A percentile compares a stretch with the other conserved stretches of the same genome.
These are phyloP conservation scores for Bagarius yarrelli DNA, from an alignment of 2,113 vertebrate species.

Conservation along the genomic window DNA sequence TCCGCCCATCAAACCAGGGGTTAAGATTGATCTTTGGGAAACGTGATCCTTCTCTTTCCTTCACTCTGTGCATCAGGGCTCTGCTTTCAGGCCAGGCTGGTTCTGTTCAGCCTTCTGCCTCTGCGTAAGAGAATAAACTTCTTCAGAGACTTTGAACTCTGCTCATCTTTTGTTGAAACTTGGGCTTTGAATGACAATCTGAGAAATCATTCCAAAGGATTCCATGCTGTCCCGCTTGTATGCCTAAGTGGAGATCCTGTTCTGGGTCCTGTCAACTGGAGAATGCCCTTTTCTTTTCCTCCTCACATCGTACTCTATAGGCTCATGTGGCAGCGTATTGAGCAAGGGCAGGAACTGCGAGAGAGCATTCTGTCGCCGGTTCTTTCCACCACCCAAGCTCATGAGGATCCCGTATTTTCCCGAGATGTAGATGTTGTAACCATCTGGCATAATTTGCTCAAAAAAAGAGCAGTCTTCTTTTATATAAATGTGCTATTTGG, in stretches of 20 bases:
- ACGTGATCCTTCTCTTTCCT: slow-evolving; percentile 20
- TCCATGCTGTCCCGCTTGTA: slow-evolving; percentile 78
- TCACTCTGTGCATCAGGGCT: slow-evolving; percentile 16
- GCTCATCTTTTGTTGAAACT: slow-evolving; percentile 85
- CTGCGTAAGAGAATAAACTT: neutral
- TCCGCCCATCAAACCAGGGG: neutral
- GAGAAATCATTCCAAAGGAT: slow-evolving; percentile 78
- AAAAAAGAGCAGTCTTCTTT: slow-evolving; percentile 85
- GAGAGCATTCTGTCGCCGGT: slow-evolving; percentile 73
- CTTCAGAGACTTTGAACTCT: neutral
- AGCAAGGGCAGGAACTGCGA: slow-evolving; percentile 88
- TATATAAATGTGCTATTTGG: slow-evolving; percentile 73
- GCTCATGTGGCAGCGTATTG: slow-evolving; percentile 64
- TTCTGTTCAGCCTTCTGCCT: slow-evolving; percentile 27
- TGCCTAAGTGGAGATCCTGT: slow-evolving; percentile 10
- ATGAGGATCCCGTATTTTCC: slow-evolving; percentile 71
- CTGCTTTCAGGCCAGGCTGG: slow-evolving; percentile 20
- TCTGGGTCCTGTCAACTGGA: slow-evolving; percentile 41
- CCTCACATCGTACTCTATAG: slow-evolving; percentile 27
- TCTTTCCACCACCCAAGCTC: slow-evolving; percentile 77
- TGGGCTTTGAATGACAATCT: slow-evolving; percentile 78
- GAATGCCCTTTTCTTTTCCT: slow-evolving; percentile 52
- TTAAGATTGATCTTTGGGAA: slow-evolving; percentile 19
- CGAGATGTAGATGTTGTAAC: slow-evolving; percentile 85
- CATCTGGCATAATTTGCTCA: slow-evolving; percentile 81